Conservation (phyloP, 2,113 vertebrate genomes). For the Barbus barbus region DNA sequence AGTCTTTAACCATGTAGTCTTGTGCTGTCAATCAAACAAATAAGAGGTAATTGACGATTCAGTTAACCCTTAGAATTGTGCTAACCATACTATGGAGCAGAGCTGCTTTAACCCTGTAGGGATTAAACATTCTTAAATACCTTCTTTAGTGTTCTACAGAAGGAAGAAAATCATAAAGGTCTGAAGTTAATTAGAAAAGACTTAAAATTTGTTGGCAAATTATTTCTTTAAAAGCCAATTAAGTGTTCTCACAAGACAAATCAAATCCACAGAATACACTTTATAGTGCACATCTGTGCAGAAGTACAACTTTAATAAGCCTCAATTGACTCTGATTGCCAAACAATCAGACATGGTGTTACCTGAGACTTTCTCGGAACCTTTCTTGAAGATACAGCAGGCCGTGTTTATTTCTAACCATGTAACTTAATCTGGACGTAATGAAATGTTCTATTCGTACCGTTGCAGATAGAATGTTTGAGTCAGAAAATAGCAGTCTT, state of each 20-base stretch:
- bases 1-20: not conserved
- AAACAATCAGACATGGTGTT: not conserved
- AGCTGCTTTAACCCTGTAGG: not conserved
- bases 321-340: not conserved
- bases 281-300: not conserved
- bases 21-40: not conserved
- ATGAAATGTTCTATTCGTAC: constrained; percentile 9
- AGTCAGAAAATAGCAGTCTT: constrained; percentile 30
- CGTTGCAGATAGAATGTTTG: not conserved
- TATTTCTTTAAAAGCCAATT: not conserved
- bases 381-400: constrained; percentile 1
- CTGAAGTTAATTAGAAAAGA: not conserved
- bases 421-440: not conserved
- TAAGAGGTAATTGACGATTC: not conserved
- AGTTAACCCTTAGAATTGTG: not conserved
- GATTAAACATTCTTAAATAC: not conserved
- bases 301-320: not conserved
- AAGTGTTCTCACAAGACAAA: not conserved
- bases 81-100: not conserved
- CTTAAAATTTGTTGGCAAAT: not conserved
- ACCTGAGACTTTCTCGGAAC: constrained; percentile 9
- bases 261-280: not conserved
- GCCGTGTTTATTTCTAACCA: not conserved
- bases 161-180: not conserved
- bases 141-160: not conserved